These are phyloP conservation scores for Actenoides lindsayi DNA, from an alignment of 2,113 vertebrate genomes.

Conservation along the genomic window DNA sequence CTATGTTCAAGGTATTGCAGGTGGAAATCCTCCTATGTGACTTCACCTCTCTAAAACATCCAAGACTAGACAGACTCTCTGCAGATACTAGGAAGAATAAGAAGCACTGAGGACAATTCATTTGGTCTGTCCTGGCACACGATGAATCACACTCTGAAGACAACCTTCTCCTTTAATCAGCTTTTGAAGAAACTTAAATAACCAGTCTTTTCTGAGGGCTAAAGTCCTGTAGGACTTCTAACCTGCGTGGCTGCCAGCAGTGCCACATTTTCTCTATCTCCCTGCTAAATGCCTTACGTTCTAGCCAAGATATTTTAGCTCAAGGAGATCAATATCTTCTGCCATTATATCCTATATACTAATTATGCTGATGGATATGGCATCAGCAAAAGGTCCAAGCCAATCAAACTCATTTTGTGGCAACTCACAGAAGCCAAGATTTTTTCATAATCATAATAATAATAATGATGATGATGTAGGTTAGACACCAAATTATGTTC, in stretches of 20 bases:
- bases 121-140: not conserved
- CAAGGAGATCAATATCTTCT: not conserved
- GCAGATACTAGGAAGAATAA: not conserved
- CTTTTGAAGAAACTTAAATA: not conserved
- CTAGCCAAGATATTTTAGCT: not conserved
- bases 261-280: not conserved
- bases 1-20: not conserved
- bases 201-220: not conserved
- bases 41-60: not conserved
- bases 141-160: not conserved
- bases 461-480: not conserved
- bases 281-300: not conserved
- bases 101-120: not conserved
- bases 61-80: not conserved
- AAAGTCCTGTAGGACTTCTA: not conserved
- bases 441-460: not conserved
- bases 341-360: not conserved
- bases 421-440: slow-evolving; percentile 14
- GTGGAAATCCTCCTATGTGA: not conserved
- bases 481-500: not conserved
- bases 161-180: not conserved
- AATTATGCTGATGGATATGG: not conserved
- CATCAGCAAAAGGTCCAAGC: slow-evolving; percentile 2
- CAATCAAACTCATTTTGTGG: slow-evolving; percentile 14
- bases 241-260: not conserved